Percentiles rank a stretch among this genome's conserved stretches.
Conservation (phyloP, 2,888 invertebrate genomes). For the Philonicus albiceps region DNA sequence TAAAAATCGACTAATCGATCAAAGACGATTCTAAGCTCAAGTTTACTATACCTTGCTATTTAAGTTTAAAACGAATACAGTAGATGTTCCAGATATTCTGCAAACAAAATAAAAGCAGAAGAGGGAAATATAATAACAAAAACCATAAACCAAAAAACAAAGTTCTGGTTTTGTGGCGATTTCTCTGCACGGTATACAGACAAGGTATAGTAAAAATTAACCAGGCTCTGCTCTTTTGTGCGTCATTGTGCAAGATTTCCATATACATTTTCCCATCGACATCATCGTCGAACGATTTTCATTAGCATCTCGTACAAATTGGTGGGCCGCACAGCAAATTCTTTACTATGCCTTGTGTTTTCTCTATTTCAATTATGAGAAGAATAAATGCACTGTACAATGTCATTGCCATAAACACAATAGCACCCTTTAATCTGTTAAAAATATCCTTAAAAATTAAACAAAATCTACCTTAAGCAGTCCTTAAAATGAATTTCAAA, state of each 20-base stretch:
- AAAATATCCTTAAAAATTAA: background rate
- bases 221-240: no score
- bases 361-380: background rate
- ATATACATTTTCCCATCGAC: no score
- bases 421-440: background rate
- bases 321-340: no score
- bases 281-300: no score
- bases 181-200: background rate
- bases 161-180: background rate
- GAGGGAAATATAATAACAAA: background rate
- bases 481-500: background rate
- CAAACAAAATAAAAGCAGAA: background rate
- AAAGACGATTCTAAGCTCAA: background rate
- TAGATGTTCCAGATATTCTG: background rate
- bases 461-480: background rate
- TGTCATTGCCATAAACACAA: background rate
- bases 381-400: background rate
- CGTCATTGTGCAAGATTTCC: no score
- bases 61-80: background rate
- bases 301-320: no score
- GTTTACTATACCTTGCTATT: background rate
- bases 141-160: background rate
- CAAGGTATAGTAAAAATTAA: no score
- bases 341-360: no score
- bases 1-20: background rate